Percentiles rank a stretch among this genome's conserved stretches.
phyloP scores from a whole-genome alignment of 2,888 invertebrate genomes.

The Drosophila nr. perissopoda region DNA sequence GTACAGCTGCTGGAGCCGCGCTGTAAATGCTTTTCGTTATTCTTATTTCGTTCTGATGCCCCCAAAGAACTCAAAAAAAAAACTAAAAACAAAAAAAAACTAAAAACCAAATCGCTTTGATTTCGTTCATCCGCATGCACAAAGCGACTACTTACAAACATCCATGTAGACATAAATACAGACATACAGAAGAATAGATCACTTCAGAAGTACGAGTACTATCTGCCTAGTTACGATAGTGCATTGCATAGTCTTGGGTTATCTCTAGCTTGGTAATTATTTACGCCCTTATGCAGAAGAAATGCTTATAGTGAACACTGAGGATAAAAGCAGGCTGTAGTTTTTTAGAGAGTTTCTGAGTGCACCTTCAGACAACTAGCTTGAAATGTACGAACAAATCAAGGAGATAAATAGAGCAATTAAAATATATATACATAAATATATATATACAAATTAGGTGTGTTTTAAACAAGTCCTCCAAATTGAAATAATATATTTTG shows the following conservation, averaged over 20 bases:
- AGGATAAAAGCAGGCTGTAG: neutral
- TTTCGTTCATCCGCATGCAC: neutral
- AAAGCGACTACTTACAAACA: conserved; percentile 10
- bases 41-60: conserved; percentile 32
- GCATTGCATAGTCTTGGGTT: conserved; percentile 16
- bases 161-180: conserved; percentile 3
- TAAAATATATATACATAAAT: neutral
- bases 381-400: neutral
- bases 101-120: conserved; percentile 29
- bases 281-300: conserved; percentile 3
- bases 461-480: neutral
- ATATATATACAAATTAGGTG: neutral
- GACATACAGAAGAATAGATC: conserved; percentile 2
- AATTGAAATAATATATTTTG: neutral
- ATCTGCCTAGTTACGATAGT: conserved; percentile 38
- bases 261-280: conserved; percentile 43
- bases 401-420: neutral
- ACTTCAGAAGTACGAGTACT: neutral
- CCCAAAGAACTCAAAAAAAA: conserved; percentile 19
- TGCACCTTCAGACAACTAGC: neutral
- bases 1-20: conserved; percentile 66
- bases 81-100: conserved; percentile 2
- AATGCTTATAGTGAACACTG: neutral
- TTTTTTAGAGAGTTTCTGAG: neutral
- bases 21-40: conserved; percentile 57